Base-by-base conservation (phyloP, 2,888 invertebrate species). In the Scaptomyza parva region DNA sequence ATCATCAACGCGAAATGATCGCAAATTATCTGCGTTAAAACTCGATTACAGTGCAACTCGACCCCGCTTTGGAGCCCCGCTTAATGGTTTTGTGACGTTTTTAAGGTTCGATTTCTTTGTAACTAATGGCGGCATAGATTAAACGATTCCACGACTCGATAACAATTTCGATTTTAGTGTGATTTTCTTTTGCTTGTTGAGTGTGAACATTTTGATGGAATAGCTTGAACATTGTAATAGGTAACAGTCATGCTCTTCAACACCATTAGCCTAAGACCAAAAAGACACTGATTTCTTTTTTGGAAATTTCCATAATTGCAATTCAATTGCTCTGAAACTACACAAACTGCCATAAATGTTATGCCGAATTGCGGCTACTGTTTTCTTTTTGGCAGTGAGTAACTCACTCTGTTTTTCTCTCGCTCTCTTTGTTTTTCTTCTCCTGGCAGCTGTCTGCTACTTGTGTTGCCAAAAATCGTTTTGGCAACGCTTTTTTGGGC, bases 1-100 rank as follows among this genome's bases (percentile, higher is more conserved):
- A 76, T 86, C 84, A 84, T 88, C 84, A 88, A 86, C 70, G 84
- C 70, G 80, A 86, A 84, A 84, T 84, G 88, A 80, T 83, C 86
- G 88, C 84, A 84, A 84, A 84, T 84, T 86, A 84, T 86, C 86
- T 73, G 73, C 75, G 61, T 77, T 77, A 86, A 71, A 66, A 79
- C 77, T 58, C 62, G 61, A 45, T 58, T 63, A 53, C 40, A 51
- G 18, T 37, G n/a, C 57, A 54, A 28, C 8, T 9, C 24, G 7
- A 7, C 24, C 8, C 7, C 24, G 7, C 24, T 26, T 9, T 22
- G 45, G n/a, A n/a, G n/a, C n/a, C n/a, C 30, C 44, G 35, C 26
- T 88, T 88, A 82, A 82, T 88, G 82, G 73, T 52, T 86, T 76
- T 86, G 76, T 78, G 86, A 88, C 83, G 70, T 88, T 78, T 85